Evolutionary conservation across 2,797 vertebrate genomes (phyloP), one percentile per base, ranked within the genome.

Genomic region (Pterois miles): DNA sequence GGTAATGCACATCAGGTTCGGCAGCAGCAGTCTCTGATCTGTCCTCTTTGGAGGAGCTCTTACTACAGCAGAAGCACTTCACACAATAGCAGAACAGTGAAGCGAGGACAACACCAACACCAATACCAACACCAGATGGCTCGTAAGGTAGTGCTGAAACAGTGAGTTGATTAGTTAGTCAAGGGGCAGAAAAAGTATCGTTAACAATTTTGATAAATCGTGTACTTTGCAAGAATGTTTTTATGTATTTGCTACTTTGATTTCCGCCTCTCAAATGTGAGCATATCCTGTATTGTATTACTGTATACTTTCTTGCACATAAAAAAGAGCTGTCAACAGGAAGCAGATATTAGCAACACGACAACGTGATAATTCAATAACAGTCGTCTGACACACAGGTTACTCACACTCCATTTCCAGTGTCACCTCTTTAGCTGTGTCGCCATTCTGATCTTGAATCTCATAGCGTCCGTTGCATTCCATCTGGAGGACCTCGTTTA

Each of bases 351-450:
- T 25, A 20, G 18, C 11, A 48, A 65, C 22, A 31, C n/a, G 29
- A 58, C 56, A 58, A 1, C 6, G 58, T 60, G 58, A 58, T 6
- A 20, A 34, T 58, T 31, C 29, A 53, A 25, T 13, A 53, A 33
- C 8, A 25, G 38, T 38, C 6, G 53, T 46, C 18, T 27, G 25
- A 50, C 25, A 36, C n/a, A 48, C 2, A 76, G 22, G 23, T 36
- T 62, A 77, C 86, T 88, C 56, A 89, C 88, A 0, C 9, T 54
- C 5, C 3, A 85, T 12, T 3, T 54, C 2, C 59, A 89, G 18
- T 0, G 0, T 0, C 23, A 67, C 43, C 12, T 0, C 6, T 12
- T 80, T 12, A 54, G 60, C 78, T 1, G 2, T 2, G 25, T 87
- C 14, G 3, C 2, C 22, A 6, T 82, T 11, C 6, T 25, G 1